Evolutionary conservation across 1,140 invertebrate genomes (phyloP).

Genomic region (Drosophila parvula): DNA sequence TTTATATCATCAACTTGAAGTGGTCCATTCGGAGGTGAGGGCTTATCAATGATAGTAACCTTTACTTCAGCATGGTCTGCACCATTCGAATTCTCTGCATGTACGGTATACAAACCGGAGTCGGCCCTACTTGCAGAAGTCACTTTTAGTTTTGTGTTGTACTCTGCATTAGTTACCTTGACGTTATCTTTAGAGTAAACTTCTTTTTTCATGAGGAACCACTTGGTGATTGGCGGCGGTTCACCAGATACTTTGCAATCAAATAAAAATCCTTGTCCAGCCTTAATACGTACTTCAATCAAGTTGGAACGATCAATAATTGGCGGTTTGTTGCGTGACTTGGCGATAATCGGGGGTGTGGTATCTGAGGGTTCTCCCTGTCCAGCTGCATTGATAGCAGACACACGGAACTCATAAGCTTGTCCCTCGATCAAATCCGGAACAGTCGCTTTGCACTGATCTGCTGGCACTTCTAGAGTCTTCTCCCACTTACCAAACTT

Average conservation of each 20-base stretch:
- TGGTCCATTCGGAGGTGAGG: conserved; percentile 95
- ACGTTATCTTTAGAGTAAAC: conserved; percentile 88
- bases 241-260: conserved; percentile 93
- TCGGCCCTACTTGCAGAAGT: conserved; percentile 94
- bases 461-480: conserved; percentile 87
- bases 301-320: conserved; percentile 94
- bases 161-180: conserved; percentile 90
- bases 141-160: conserved; percentile 95
- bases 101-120: conserved; percentile 95
- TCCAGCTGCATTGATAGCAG: conserved; percentile 96
- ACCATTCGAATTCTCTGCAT: conserved; percentile 96
- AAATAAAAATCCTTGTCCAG: conserved; percentile 89
- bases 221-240: conserved; percentile 95
- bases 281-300: conserved; percentile 95
- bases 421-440: conserved; percentile 95
- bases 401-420: conserved; percentile 95
- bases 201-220: conserved; percentile 91
- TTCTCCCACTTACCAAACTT: conserved; percentile 97
- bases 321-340: conserved; percentile 96
- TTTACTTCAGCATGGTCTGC: conserved; percentile 95
- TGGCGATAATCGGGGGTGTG: conserved; percentile 97
- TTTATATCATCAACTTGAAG: conserved; percentile 92
- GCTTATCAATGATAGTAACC: conserved; percentile 96
- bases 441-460: conserved; percentile 92
- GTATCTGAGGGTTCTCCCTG: conserved; percentile 96